Percentiles rank a stretch among this genome's conserved stretches.
Evolutionary conservation across 2,888 invertebrate genomes (phyloP).

Genomic region (Sarcophaga carnaria): DNA sequence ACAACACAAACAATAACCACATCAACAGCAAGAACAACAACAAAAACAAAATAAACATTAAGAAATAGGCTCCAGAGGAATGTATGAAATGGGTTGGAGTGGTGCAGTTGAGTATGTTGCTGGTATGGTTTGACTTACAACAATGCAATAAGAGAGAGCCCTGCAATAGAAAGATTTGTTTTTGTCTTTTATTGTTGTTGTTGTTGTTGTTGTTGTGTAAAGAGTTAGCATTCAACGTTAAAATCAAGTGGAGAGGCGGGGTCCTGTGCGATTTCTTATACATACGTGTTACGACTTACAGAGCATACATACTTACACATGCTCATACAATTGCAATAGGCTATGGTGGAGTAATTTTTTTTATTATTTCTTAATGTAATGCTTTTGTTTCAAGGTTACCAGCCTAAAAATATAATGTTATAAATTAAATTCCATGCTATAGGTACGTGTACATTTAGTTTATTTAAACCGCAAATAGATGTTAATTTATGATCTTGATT

Average conservation of each 20-base stretch:
- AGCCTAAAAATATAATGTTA: not conserved
- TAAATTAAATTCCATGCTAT: too few relatives aligned
- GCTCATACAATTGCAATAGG: not conserved
- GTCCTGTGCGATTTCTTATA: constrained; percentile 39
- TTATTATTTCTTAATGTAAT: constrained; percentile 16
- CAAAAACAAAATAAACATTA: not conserved
- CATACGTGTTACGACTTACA: not conserved
- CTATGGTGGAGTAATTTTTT: constrained; percentile 50
- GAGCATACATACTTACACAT: constrained; percentile 3
- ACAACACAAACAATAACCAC: not conserved
- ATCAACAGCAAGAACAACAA: not conserved
- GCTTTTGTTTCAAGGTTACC: constrained; percentile 38
- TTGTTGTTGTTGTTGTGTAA: constrained; percentile 43
- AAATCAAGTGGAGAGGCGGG: constrained; percentile 63
- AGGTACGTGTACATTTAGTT: too few relatives aligned
- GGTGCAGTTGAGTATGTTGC: constrained; percentile 15
- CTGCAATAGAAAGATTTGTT: too few relatives aligned
- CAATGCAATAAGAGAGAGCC: too few relatives aligned
- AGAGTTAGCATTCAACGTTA: constrained; percentile 41
- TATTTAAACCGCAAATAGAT: too few relatives aligned
- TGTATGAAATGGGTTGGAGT: constrained; percentile 25
- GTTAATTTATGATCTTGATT: too few relatives aligned
- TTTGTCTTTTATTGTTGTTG: not conserved
- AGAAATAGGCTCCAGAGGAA: constrained; percentile 24
- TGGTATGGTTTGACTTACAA: constrained; percentile 57